Evolutionary conservation across 2,888 invertebrate species (phyloP), one percentile per base, ranked within the genome.

Genomic region (Pterostichus madidus): DNA sequence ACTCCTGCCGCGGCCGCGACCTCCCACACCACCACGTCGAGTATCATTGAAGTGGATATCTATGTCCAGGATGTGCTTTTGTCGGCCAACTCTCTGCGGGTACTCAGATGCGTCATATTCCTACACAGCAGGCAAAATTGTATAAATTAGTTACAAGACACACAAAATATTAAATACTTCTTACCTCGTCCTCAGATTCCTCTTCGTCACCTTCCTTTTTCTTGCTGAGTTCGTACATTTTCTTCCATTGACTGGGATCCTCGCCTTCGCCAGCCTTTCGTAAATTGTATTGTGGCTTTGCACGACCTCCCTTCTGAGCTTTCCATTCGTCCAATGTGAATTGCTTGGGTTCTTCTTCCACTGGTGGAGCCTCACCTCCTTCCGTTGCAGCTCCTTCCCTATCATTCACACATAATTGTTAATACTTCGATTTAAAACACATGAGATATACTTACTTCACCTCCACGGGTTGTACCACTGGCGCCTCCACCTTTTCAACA

Each of bases 301-400:
- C 93, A 86, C 97, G 94, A 88, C 93, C 93, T 87, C 94, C 94
- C 87, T 96, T 95, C 87, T 96, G 91, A 83, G 97, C 97, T 91
- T 97, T 97, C 94, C 97, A 98, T 92, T 98, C 98, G 88, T 98
- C 98, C 86, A 98, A 92, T 49, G 98, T 98, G 89, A 98, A 92
- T 91, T 96, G 96, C 87, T 95, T 95, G 75, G 95, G 93, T 89
- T 95, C 96, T 85, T 96, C 96, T 87, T 96, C 96, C 0, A 61
- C 75, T 91, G 91, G 84, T 89, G 90, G 89, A 0, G 87, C 84
- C 64, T 86, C 84, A 85, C 88, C 89, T 35, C 88, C 88, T 84
- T 88, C 88, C 39, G 86, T 59, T 46, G 31, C 44, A 32, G 2
- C 52, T 52, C 32, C 75, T 46, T 81, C 61, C 46, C 68, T 80